Conservation (phyloP, 1,140 invertebrate species). For the Chionoecetes opilio region DNA sequence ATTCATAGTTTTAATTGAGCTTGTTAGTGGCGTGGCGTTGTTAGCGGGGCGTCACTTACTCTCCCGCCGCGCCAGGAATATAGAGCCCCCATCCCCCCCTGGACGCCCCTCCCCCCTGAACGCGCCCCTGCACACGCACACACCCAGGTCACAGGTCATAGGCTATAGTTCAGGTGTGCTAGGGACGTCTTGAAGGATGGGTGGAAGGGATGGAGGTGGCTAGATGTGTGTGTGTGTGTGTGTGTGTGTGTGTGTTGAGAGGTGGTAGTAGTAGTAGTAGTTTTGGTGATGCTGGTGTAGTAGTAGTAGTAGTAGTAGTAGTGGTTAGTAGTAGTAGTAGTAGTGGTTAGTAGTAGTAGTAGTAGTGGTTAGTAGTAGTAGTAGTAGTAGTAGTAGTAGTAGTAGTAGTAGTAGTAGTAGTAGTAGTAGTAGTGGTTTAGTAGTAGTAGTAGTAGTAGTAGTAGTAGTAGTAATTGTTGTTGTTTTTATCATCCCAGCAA, state of each 20-base stretch:
- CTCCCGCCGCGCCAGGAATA: background rate
- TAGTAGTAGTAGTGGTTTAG: conserved; percentile 46
- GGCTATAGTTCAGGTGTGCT: too few relatives aligned
- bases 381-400: conserved; percentile 37
- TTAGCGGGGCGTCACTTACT: background rate
- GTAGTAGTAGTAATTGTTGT: conserved; percentile 33
- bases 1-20: conserved; percentile 36
- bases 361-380: background rate
- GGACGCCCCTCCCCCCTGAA: too few relatives aligned
- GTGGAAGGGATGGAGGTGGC: background rate
- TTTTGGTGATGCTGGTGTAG: background rate
- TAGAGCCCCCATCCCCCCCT: too few relatives aligned
- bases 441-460: conserved; percentile 22
- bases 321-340: too few relatives aligned
- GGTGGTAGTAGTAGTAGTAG: background rate
- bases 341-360: conserved; percentile 13
- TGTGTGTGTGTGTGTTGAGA: background rate
- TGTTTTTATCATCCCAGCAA: too few relatives aligned
- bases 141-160: too few relatives aligned
- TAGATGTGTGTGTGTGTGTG: background rate
- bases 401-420: conserved; percentile 32
- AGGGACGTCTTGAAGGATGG: too few relatives aligned
- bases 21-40: conserved; percentile 4
- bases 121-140: too few relatives aligned
- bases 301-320: background rate